Base-by-base conservation (phyloP, 2,113 vertebrate species). In the Cyprinus carpio region DNA sequence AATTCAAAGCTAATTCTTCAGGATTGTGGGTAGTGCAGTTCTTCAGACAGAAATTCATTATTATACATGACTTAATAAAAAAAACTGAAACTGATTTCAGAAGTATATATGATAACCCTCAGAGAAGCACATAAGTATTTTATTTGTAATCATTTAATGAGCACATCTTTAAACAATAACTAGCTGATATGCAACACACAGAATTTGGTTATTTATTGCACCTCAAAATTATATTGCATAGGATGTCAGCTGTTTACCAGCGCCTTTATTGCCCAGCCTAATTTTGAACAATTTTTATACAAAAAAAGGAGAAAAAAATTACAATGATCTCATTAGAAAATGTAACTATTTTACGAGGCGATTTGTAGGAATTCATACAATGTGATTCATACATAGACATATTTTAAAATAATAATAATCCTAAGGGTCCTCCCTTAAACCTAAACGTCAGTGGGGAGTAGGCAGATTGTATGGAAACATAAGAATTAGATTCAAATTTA, bases 161-260 rank as follows among this genome's bases (percentile, higher is more conserved):
- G 0, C 43, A 16, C n/a, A 54, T 54, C 5, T 71, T 49, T 29
- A 80, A 31, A 40, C 16, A 62, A 20, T n/a, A 78, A 49, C 82
- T 65, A 81, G 37, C 34, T 71, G 31, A 83, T 40, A 83, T 86
- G 79, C 74, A 56, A 88, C 87, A 89, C 74, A 43, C 84, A 85
- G 62, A 34, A 88, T 90, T 90, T 56, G 82, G 74, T 89, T 94
- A 25, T 79, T 79, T 80, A 95, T 94, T 95, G 93, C 95, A 95
- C 92, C 91, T 90, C 75, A 88, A 91, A 89, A 91, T 91, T 88
- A 93, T 94, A 95, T 95, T 95, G 94, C n/a, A n/a, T n/a, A n/a
- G n/a, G n/a, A 93, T 93, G 89, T 92, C 93, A 91, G 92, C 94
- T 93, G 94, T 82, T 90, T 71, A 89, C 89, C 93, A 94, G 93